Percentiles rank a stretch among this genome's conserved stretches.
Conservation (phyloP, 2,797 vertebrate genomes). For the Echeneis naucrates region DNA sequence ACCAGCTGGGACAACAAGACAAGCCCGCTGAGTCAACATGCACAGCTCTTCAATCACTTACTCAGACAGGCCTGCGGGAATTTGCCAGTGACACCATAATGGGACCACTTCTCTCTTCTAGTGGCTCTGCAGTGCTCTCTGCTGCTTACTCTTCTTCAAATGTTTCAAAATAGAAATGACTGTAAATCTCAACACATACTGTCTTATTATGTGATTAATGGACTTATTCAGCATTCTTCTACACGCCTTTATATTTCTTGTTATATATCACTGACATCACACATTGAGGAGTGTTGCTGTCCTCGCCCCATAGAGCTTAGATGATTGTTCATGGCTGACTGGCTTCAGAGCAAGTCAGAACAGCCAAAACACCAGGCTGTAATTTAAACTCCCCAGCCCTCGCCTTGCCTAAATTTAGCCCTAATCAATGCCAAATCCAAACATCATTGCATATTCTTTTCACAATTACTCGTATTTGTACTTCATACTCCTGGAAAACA, state of each 20-base stretch:
- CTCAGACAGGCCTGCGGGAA: constrained; percentile 42
- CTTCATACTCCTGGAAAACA: not conserved
- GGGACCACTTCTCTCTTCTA: not conserved
- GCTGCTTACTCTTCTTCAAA: not conserved
- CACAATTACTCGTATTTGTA: constrained; percentile 20
- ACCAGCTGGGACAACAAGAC: constrained; percentile 87
- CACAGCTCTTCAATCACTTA: constrained; percentile 53
- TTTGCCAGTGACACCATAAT: constrained; percentile 43
- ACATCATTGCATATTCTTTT: constrained; percentile 33
- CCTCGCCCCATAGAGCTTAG: constrained; percentile 17
- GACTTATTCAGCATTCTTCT: not conserved
- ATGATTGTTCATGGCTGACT: constrained; percentile 48
- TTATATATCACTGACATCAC: constrained; percentile 31
- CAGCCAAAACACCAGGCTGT: constrained; percentile 55
- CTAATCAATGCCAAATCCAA: constrained; percentile 36
- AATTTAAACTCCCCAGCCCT: constrained; percentile 48
- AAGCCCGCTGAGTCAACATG: constrained; percentile 67
- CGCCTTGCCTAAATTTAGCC: constrained; percentile 17
- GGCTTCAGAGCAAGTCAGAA: constrained; percentile 57
- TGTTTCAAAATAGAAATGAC: constrained; percentile 11
- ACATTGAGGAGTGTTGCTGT: constrained; percentile 8
- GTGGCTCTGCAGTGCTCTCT: not conserved
- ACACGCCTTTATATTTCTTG: not conserved
- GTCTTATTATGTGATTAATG: not conserved
- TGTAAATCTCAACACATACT: not conserved